Evolutionary conservation across 1,140 invertebrate species (phyloP).

Genomic region (Cepaea nemoralis): DNA sequence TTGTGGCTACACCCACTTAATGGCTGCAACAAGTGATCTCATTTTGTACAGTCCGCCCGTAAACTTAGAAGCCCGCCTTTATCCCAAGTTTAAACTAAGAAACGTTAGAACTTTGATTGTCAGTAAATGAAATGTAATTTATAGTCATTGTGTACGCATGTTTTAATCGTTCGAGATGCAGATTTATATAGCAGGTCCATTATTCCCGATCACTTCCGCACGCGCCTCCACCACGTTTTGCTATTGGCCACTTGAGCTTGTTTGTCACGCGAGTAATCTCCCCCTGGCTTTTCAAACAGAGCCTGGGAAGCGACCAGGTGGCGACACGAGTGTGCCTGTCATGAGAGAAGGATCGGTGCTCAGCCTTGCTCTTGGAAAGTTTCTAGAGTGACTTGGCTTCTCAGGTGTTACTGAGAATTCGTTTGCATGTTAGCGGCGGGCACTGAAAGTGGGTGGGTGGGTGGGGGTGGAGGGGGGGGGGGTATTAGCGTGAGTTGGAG

Average conservation of each 20-base stretch:
- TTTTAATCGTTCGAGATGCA: neutral
- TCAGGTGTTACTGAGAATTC: neutral
- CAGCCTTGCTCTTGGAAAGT: neutral
- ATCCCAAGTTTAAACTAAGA: neutral
- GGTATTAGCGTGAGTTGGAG: too few species aligned
- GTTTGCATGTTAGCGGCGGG: neutral
- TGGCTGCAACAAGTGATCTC: neutral
- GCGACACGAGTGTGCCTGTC: neutral
- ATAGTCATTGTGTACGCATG: neutral
- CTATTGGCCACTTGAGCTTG: conserved; percentile 32
- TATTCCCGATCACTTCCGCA: conserved; percentile 20
- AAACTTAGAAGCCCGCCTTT: neutral
- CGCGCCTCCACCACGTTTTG: conserved; percentile 23
- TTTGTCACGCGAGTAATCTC: conserved; percentile 31
- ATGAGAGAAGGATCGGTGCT: conserved; percentile 9
- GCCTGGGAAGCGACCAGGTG: conserved; percentile 29
- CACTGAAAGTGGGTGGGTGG: neutral
- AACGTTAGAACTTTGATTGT: conserved; percentile 11
- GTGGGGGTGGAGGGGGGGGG: neutral
- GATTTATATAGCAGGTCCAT: neutral
- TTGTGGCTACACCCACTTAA: neutral
- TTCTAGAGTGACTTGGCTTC: neutral
- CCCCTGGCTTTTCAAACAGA: conserved; percentile 40
- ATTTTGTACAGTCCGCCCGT: neutral
- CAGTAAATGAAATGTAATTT: neutral